Evolutionary conservation across 2,888 invertebrate genomes (phyloP).

Genomic region (Synanthedon myopaeformis): DNA sequence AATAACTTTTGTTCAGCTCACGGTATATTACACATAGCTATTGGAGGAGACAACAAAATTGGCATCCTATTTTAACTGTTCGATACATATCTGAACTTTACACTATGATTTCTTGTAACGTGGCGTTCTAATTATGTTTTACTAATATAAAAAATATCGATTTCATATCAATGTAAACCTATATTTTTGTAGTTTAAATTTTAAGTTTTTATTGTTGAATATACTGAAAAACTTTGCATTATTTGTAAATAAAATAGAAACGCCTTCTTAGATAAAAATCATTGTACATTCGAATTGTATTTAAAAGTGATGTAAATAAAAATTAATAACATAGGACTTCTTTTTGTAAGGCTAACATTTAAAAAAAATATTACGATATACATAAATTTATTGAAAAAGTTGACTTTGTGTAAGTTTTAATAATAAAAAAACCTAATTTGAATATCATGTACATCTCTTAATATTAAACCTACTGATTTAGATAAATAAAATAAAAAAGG

Average conservation of each 20-base stretch:
- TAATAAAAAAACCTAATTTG: not conserved
- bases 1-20: too few relatives aligned
- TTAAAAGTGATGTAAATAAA: slow-evolving; percentile 30
- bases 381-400: not conserved
- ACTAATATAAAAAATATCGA: not conserved
- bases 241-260: slow-evolving; percentile 38
- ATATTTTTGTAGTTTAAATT: not conserved
- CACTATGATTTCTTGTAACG: not conserved
- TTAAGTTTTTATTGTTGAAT: not conserved
- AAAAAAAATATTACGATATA: not conserved
- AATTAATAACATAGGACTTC: not conserved
- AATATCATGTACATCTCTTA: not conserved
- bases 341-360: not conserved
- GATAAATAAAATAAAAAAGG: too few relatives aligned
- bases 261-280: slow-evolving; percentile 51
- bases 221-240: not conserved
- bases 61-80: slow-evolving; percentile 10
- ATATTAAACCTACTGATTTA: not conserved
- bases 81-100: slow-evolving; percentile 30
- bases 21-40: not conserved
- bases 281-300: slow-evolving; percentile 11
- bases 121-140: too few relatives aligned
- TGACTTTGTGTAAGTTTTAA: not conserved
- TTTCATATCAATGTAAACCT: not conserved
- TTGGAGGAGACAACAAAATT: too few relatives aligned